These are phyloP conservation scores for Sebastes iracundus DNA, from an alignment of 2,797 vertebrate species.

Conservation along the genomic window DNA sequence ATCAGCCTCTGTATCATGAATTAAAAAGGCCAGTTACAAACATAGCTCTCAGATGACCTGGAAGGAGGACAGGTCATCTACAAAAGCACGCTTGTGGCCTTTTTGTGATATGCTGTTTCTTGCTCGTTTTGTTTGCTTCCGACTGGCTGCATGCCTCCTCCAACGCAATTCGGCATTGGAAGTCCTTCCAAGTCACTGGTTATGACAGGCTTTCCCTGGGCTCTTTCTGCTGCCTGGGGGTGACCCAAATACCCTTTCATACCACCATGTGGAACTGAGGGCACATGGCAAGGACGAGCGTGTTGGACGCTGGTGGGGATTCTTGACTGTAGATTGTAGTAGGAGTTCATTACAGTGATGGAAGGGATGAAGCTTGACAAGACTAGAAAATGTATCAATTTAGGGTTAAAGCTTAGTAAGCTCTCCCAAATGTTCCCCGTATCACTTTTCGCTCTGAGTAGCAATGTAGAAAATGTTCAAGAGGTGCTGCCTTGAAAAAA, in stretches of 20 bases:
- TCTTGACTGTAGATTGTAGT: neutral
- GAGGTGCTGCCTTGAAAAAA: neutral
- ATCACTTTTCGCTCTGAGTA: neutral
- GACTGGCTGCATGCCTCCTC: conserved; percentile 54
- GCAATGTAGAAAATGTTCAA: neutral
- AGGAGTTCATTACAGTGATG: neutral
- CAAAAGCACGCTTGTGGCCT: conserved; percentile 42
- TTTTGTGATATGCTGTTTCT: conserved; percentile 44
- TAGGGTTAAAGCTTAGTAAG: neutral
- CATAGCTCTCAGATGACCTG: conserved; percentile 51
- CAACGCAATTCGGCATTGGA: conserved; percentile 32
- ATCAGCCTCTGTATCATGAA: conserved; percentile 43
- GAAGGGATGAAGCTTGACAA: neutral
- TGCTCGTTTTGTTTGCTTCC: conserved; percentile 54
- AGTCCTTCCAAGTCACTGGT: conserved; percentile 69
- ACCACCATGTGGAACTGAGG: conserved; percentile 45
- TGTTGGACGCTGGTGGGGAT: neutral
- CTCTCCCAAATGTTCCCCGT: neutral
- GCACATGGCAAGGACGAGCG: conserved; percentile 7
- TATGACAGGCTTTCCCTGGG: conserved; percentile 63
- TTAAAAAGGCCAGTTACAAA: conserved; percentile 51
- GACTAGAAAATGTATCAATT: conserved; percentile 1
- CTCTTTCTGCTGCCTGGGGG: conserved; percentile 34
- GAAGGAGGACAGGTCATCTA: conserved; percentile 50
- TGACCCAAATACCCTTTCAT: conserved; percentile 50